Percentiles rank a stretch among this genome's conserved stretches.
These are phyloP conservation scores for Coleophora deauratella DNA, from an alignment of 2,888 invertebrate genomes.

Conservation along the genomic window DNA sequence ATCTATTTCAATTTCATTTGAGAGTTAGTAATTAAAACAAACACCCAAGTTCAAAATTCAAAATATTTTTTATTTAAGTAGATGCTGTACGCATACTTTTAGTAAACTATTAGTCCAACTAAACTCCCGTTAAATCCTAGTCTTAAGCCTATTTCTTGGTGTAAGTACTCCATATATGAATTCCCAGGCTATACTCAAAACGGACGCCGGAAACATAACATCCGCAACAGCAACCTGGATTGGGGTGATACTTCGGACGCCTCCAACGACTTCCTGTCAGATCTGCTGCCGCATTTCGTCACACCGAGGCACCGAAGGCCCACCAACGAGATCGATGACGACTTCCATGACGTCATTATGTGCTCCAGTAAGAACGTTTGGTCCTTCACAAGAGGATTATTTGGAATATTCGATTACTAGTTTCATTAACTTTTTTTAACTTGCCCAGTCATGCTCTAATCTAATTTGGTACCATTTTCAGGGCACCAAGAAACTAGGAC, in stretches of 20 bases:
- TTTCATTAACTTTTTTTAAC: no score
- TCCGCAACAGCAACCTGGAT: conserved; percentile 32
- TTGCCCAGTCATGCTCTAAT: no score
- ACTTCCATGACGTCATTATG: conserved; percentile 58
- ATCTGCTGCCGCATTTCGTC: conserved; percentile 61
- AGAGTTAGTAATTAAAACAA: background rate
- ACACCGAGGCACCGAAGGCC: conserved; percentile 51
- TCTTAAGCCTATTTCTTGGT: no score
- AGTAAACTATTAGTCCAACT: no score
- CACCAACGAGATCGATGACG: conserved; percentile 40
- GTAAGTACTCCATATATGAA: no score
- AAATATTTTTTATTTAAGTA: no score
- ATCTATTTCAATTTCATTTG: no score
- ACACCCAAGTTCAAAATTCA: background rate
- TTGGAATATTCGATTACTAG: background rate
- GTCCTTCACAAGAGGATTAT: conserved; percentile 3
- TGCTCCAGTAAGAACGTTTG: conserved; percentile 36
- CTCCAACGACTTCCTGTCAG: conserved; percentile 56
- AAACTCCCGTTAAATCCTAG: no score
- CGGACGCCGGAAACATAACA: conserved; percentile 38
- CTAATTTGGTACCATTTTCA: conserved; percentile 16
- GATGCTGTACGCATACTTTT: no score
- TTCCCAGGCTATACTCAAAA: conserved; percentile 33
- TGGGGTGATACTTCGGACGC: conserved; percentile 42
- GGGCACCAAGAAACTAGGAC: conserved; percentile 29